phyloP scores from a whole-genome alignment of 2,797 vertebrate genomes.

The Eupleurogrammus muticus region DNA sequence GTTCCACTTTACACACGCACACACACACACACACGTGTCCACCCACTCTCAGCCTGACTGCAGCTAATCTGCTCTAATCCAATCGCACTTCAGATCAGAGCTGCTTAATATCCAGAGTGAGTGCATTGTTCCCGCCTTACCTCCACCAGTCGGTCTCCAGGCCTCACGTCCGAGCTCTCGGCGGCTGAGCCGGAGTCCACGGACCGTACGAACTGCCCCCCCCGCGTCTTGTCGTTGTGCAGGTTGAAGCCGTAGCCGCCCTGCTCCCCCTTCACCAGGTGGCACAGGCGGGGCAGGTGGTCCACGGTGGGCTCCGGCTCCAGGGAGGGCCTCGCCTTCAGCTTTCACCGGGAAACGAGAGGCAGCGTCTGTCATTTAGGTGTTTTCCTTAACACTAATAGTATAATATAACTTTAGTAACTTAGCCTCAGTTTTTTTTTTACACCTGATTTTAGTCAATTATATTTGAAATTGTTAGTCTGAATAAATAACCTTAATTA shows the following conservation, averaged over 20 bases:
- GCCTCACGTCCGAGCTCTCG: slow-evolving; percentile 84
- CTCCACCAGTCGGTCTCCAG: slow-evolving; percentile 93
- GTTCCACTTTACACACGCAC: no score
- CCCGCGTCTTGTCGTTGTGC: slow-evolving; percentile 90
- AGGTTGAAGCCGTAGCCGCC: slow-evolving; percentile 97
- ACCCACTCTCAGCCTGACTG: slow-evolving; percentile 14
- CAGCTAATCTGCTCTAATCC: slow-evolving; percentile 61
- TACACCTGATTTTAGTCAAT: no score
- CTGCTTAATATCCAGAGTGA: slow-evolving; percentile 8
- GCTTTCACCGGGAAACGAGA: slow-evolving; percentile 14
- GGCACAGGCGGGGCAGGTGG: slow-evolving; percentile 90
- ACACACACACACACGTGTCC: neutral
- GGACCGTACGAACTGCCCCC: slow-evolving; percentile 92
- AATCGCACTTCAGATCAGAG: slow-evolving; percentile 36
- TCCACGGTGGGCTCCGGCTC: slow-evolving; percentile 70
- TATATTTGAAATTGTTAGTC: no score
- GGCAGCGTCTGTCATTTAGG: no score
- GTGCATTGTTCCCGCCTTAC: slow-evolving; percentile 61
- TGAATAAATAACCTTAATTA: no score
- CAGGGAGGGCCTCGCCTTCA: slow-evolving; percentile 52
- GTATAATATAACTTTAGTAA: no score
- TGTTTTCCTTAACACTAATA: no score
- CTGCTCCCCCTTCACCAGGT: slow-evolving; percentile 85
- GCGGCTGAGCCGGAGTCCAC: slow-evolving; percentile 91
- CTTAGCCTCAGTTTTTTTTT: no score